Conservation (phyloP, 2,888 invertebrate species). For the Epirrita christyi region DNA sequence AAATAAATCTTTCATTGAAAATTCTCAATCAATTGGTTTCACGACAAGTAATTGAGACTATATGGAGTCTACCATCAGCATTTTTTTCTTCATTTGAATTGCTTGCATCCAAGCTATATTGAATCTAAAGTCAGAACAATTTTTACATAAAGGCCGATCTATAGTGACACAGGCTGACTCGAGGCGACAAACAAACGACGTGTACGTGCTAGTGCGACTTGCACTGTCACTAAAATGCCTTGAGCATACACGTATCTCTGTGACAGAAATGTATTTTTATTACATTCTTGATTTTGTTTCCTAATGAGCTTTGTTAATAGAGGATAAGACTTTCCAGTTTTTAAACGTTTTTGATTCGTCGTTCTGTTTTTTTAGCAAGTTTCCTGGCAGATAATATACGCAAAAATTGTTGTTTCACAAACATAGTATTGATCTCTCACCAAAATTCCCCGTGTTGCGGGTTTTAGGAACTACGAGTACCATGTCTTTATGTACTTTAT, state of each 20-base stretch:
- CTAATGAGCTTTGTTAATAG: constrained; percentile 3
- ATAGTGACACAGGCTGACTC: constrained; percentile 1
- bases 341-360: neutral
- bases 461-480: too few species aligned
- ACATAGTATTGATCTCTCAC: too few species aligned
- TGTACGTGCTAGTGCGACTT: constrained; percentile 12
- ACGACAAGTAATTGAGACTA: too few species aligned
- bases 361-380: too few species aligned
- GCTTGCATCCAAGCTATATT: neutral
- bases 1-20: too few species aligned
- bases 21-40: too few species aligned
- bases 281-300: constrained; percentile 24
- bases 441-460: too few species aligned
- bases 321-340: neutral
- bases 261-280: constrained; percentile 28
- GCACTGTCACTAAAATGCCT: constrained; percentile 11
- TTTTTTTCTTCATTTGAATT: too few species aligned
- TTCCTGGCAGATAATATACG: too few species aligned
- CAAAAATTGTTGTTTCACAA: too few species aligned
- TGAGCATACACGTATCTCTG: constrained; percentile 14
- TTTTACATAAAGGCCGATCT: neutral
- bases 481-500: too few species aligned
- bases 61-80: too few species aligned
- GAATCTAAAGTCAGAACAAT: neutral
- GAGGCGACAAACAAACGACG: constrained; percentile 18